Evolutionary conservation across 2,888 invertebrate genomes (phyloP), one percentile per base, ranked within the genome.

Genomic region (Caenorhabditis afra): DNA sequence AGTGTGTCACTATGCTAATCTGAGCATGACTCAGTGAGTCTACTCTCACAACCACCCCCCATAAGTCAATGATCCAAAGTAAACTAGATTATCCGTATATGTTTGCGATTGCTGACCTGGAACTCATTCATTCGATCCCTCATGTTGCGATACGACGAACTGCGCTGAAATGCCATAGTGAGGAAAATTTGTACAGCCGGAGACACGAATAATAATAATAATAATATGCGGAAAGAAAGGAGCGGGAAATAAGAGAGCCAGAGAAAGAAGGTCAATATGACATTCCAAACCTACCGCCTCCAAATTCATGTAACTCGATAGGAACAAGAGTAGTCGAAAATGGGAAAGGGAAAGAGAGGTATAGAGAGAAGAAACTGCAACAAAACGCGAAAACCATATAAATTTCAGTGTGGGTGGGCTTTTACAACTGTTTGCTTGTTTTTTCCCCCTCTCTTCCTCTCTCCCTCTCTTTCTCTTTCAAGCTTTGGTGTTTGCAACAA

Each of bases 71-170:
- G 4, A 29, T 29, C 3, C 4, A 29, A 29, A 29, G 29, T 29
- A 29, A 29, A 29, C 29, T 3, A 29, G 29, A 29, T 29, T 29
- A 29, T 29, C 29, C 29, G 29, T 29, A 3, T 5, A 29, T 29
- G 3, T 29, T 29, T n/a, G n/a, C n/a, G n/a, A n/a, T n/a, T n/a
- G n/a, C 67, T 49, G 29, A 81, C 83, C 75, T 83, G 81, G 29
- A 83, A 80, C 58, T 83, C 83, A 39, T 66, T 75, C 52, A 80
- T 70, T 64, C 83, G 57, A 53, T 83, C 83, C 39, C 78, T 70
- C 81, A 83, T 81, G 14, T 66, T 71, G 23, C 78, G 49, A 57
- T 71, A 66, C 11, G n/a, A n/a, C n/a, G 78, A 68, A 57, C 53
- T 65, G 47, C 66, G 78, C 78, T 78, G 78, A 66, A 78, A 78